Conservation (phyloP, 2,113 vertebrate species). For the Solea solea region DNA sequence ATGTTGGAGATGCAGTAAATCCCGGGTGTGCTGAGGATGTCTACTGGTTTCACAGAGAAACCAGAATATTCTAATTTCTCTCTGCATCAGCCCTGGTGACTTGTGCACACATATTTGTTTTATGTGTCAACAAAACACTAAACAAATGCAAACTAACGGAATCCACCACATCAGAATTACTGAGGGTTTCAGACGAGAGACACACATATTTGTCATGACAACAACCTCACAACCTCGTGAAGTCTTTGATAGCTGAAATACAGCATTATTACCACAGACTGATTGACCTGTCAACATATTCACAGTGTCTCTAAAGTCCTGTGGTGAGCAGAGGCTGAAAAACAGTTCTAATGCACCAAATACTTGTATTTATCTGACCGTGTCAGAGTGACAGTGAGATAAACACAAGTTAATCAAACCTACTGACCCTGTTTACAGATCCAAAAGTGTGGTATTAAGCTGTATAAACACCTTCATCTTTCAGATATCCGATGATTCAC, state of each 20-base stretch:
- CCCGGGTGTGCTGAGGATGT: conserved; percentile 2
- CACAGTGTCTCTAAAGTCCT: conserved; percentile 1
- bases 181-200: conserved; percentile 37
- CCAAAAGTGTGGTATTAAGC: conserved; percentile 31
- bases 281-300: conserved; percentile 40
- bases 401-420: conserved; percentile 57
- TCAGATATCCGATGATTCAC: conserved; percentile 58
- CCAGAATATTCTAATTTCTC: conserved; percentile 24
- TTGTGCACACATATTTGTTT: conserved; percentile 23
- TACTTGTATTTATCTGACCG: conserved; percentile 36
- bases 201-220: conserved; percentile 47
- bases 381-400: conserved; percentile 21
- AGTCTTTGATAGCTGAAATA: conserved; percentile 30
- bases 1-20: background rate
- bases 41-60: conserved; percentile 26
- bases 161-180: conserved; percentile 32
- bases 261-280: conserved; percentile 17
- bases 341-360: conserved; percentile 5
- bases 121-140: conserved; percentile 45
- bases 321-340: conserved; percentile 3
- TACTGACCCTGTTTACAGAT: conserved; percentile 40
- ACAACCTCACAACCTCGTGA: conserved; percentile 9
- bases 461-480: conserved; percentile 60
- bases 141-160: conserved; percentile 16
- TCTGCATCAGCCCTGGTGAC: background rate